A percentile compares a stretch with the other conserved stretches of the same genome.
Conservation (phyloP, 2,888 invertebrate species). For the Xanthia icteritia region DNA sequence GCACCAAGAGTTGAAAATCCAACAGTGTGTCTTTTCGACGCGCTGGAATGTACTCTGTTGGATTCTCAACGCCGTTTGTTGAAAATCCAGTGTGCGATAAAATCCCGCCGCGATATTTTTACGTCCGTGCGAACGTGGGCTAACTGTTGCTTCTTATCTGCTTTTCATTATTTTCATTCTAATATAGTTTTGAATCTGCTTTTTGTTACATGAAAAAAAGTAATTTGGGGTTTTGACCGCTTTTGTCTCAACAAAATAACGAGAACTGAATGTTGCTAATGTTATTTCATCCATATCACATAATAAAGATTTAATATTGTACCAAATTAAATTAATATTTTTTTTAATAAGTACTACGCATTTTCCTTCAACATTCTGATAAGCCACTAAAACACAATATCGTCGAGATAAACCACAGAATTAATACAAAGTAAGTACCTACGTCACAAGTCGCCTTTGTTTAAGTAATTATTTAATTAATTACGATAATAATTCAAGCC, state of each 20-base stretch:
- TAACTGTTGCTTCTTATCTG: too few species aligned
- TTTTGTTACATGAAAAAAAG: neutral
- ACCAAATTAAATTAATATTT: constrained; percentile 19
- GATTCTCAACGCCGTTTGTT: too few species aligned
- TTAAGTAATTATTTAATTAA: constrained; percentile 30
- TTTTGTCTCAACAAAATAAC: too few species aligned
- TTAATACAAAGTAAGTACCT: constrained; percentile 26
- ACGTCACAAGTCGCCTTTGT: constrained; percentile 33
- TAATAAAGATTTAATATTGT: constrained; percentile 2
- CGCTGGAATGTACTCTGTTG: too few species aligned
- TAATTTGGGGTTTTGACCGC: neutral
- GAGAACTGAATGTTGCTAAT: neutral
- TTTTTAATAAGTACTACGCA: constrained; percentile 33
- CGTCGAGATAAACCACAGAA: constrained; percentile 18
- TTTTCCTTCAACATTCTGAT: constrained; percentile 9
- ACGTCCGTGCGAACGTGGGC: too few species aligned
- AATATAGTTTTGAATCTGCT: neutral
- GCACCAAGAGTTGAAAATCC: too few species aligned
- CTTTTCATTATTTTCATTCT: too few species aligned
- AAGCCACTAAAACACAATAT: constrained; percentile 37
- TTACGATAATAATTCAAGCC: constrained; percentile 34
- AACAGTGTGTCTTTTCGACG: too few species aligned
- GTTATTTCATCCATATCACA: neutral
- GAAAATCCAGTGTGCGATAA: too few species aligned
- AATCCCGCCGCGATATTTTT: too few species aligned